phyloP scores from a whole-genome alignment of 2,113 vertebrate genomes.

The Nanorana parkeri region DNA sequence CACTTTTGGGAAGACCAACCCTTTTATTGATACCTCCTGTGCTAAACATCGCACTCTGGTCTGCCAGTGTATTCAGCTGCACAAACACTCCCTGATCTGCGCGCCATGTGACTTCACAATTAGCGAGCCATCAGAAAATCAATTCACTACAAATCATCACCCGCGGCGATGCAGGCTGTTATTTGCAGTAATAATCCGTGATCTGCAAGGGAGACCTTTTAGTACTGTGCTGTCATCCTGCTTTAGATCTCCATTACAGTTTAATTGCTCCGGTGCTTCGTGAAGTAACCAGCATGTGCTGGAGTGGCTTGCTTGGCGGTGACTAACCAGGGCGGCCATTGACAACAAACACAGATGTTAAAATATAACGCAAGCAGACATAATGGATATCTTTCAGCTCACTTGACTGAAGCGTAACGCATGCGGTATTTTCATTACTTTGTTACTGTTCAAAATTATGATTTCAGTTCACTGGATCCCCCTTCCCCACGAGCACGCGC shows the following conservation, averaged over 20 bases:
- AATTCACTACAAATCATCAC: conserved; percentile 25
- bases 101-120: not conserved
- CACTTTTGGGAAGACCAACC: too few relatives aligned
- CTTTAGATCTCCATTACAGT: conserved; percentile 2
- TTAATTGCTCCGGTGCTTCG: conserved; percentile 11
- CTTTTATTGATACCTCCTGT: not conserved
- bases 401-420: too few relatives aligned
- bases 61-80: not conserved
- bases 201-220: conserved; percentile 9
- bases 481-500: too few relatives aligned
- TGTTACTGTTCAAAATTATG: too few relatives aligned
- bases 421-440: too few relatives aligned
- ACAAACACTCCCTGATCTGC: not conserved
- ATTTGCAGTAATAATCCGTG: conserved; percentile 46
- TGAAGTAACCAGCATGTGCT: not conserved
- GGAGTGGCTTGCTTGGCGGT: not conserved
- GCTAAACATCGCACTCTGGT: not conserved
- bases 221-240: not conserved
- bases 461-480: too few relatives aligned
- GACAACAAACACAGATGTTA: conserved; percentile 1
- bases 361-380: not conserved
- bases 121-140: conserved; percentile 14
- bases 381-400: too few relatives aligned
- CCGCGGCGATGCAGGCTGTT: conserved; percentile 18
- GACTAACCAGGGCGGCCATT: not conserved